phyloP scores from a whole-genome alignment of 2,113 vertebrate genomes.

The Mustela lutreola region DNA sequence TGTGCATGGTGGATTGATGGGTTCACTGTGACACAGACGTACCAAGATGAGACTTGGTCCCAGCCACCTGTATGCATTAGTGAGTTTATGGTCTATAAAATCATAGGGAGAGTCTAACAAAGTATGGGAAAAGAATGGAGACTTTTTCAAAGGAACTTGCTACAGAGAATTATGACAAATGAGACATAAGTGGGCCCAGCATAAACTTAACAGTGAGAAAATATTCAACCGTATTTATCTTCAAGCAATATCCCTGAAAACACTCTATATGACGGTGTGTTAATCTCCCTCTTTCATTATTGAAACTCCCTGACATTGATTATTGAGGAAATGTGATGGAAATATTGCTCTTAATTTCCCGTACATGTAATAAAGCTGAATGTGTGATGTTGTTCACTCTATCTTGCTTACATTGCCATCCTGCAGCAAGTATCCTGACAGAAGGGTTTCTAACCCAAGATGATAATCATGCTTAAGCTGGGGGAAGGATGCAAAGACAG shows the following conservation, averaged over 20 bases:
- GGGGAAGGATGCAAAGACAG: background rate
- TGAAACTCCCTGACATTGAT: background rate
- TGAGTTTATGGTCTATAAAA: slow-evolving; percentile 45
- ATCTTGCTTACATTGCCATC: background rate
- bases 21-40: background rate
- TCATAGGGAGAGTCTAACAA: background rate
- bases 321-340: slow-evolving; percentile 29
- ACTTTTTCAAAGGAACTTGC: slow-evolving; percentile 1
- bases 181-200: background rate
- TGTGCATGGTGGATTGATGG: background rate
- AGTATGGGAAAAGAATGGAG: background rate
- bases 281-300: slow-evolving; percentile 10
- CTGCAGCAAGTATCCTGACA: background rate
- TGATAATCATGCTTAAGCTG: background rate
- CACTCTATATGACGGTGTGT: background rate
- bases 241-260: slow-evolving; percentile 22
- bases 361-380: background rate
- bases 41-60: background rate
- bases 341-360: slow-evolving; percentile 47
- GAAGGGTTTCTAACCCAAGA: background rate
- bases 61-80: background rate
- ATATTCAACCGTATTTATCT: slow-evolving; percentile 16
- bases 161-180: background rate
- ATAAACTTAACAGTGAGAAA: background rate
- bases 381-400: background rate